Evolutionary conservation across 2,797 vertebrate genomes (phyloP), one percentile per base, ranked within the genome.

Genomic region (Rhabdophis nuchalis): DNA sequence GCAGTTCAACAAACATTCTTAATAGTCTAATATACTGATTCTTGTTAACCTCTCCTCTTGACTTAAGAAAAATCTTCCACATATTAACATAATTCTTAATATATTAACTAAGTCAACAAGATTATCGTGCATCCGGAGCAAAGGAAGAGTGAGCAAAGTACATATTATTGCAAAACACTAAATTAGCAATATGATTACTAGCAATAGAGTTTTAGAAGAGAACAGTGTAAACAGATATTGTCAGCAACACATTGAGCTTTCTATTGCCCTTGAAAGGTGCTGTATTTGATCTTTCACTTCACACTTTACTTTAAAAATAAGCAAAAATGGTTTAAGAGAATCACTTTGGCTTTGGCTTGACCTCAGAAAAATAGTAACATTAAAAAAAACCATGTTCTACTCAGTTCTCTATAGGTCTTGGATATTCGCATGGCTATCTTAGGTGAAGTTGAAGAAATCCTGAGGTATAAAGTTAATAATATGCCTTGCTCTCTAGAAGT

Each of bases 31-130:
- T 77, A 77, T 20, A 41, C 72, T 82, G 72, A 46, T 82, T 82
- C 72, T 82, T 82, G 36, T 5, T 82, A 12, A 46, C 20, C 20
- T 46, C 4, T 46, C 77, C 13, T 53, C 29, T 25, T 52, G n/a
- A 53, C 46, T 20, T 82, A 23, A 4, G 46, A 16, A 82, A 11
- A 41, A 87, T 82, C 53, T 64, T 90, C 54, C 64, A 90, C 41
- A 54, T 46, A 93, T 82, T 93, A 85, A 88, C 86, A 88, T 56
- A 27, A 27, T 85, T 91, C 68, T 93, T 85, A 85, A 90, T 36
- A 85, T 64, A 93, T 93, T 93, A 93, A 93, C 92, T 50, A 60
- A 52, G 77, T 54, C 89, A 88, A 7, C 52, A 46, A 89, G 87
- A 54, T 68, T 86, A 89, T 18, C 14, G 1, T 16, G 32, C 56